Base-by-base conservation (phyloP, 2,888 invertebrate genomes). In the Petrophora chlorosata region DNA sequence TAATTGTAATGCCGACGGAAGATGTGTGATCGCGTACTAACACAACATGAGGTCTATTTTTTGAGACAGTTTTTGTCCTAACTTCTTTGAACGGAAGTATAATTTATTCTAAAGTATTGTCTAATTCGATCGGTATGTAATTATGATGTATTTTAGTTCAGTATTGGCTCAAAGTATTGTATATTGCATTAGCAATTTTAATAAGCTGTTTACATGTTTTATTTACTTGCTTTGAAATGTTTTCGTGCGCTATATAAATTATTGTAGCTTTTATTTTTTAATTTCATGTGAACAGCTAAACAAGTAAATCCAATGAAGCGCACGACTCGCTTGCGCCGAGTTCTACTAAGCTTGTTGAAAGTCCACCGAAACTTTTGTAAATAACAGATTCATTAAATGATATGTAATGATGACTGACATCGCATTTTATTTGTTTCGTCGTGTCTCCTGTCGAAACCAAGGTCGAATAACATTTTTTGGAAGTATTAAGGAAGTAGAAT, bases 281-380 rank as follows among this genome's bases (percentile, higher is more conserved):
- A 34, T 34, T 33, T 15, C 25, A 19, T 54, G 59, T 57, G 51
- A 61, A 58, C 58, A 59, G 62, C 55, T 63, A 39, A 45, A 32
- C n/a, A 42, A 43, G 33, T 38, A 39, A 47, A 36, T 53, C 49
- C 35, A 51, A 42, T 12, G 35, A 25, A 49, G 67, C 67, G 70
- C 73, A 69, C 68, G 61, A 59, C 41, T 58, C 56, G 72, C 75
- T 66, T 67, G 75, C 70, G 65, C 63, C 41, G 47, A 43, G 56
- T 53, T 61, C 63, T 53, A 58, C 22, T 56, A 52, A 63, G 74
- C 76, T 77, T 77, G 76, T 77, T 80, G 76, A 82, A 79, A 81
- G 75, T 87, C 89, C 89, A 88, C 89, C 88, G 88, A 87, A 74
- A 72, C 68, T 82, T 85, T 85, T 87, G 84, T 87, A 87, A 80